Evolutionary conservation across 2,113 vertebrate genomes (phyloP), one percentile per base, ranked within the genome.

Genomic region (Jaculus jaculus): DNA sequence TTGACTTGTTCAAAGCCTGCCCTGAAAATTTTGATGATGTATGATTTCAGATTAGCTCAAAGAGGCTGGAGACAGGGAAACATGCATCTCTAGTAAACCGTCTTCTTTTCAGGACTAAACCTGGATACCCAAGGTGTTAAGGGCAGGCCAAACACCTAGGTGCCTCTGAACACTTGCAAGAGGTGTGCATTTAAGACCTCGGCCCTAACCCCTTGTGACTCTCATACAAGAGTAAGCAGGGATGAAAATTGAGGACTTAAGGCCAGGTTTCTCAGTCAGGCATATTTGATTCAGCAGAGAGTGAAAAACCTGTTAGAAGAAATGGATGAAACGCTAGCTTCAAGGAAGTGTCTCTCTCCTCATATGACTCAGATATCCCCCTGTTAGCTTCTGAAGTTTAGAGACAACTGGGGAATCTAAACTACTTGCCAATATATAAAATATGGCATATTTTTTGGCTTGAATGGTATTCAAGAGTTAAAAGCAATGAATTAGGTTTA

Each of bases 1-100:
- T 94, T 82, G 72, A 88, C 92, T 93, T 95, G 94, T 66, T 96
- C 72, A 81, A 94, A 95, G 88, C 93, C 93, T 90, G 87, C 63
- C 82, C 93, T 81, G 77, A 90, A 94, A 83, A 90, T 89, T 92
- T 79, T 92, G 85, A 85, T 91, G 63, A 71, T 90, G 82, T 93
- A 81, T 95, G 86, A 90, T 93, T 95, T 95, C 74, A 88, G 61
- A 77, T 61, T 37, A 37, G 65, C 34, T 84, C 15, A 17, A 42
- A 4, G 8, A 58, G 71, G 6, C n/a, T 72, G 4, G 77, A 87
- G 37, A 85, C 21, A 26, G 10, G 9, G 13, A 0, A 90, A 54
- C 1, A 5, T 5, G 1, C 0, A 0, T 39, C 5, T 69, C 32
- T 15, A 34, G 30, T 12, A 30, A 51, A 1, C 11, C 4, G 1